Evolutionary conservation across 2,888 invertebrate species (phyloP).

Genomic region (Protophormia terraenovae): DNA sequence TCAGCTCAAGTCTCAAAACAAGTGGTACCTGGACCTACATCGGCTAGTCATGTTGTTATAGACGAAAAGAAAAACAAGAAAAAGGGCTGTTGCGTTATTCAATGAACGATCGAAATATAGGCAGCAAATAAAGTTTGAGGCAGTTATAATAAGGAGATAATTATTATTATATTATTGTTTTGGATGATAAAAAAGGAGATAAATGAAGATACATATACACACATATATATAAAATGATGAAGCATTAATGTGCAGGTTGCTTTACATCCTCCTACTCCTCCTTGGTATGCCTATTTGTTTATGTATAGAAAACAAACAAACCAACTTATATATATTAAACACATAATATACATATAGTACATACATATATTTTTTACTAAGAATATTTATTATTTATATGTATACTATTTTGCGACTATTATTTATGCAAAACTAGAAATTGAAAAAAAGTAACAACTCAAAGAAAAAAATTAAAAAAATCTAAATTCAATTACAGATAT

Average conservation of each 20-base stretch:
- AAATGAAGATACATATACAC: slow-evolving; percentile 29
- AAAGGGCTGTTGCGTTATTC: slow-evolving; percentile 96
- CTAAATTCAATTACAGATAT: slow-evolving; percentile 9
- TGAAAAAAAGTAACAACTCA: slow-evolving; percentile 34
- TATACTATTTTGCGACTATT: slow-evolving; percentile 58
- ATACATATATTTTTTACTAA: slow-evolving; percentile 65
- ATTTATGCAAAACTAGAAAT: slow-evolving; percentile 45
- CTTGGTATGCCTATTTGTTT: slow-evolving; percentile 64
- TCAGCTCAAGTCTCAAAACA: slow-evolving; percentile 81
- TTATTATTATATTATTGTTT: slow-evolving; percentile 54
- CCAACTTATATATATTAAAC: slow-evolving; percentile 55
- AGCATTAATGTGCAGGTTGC: slow-evolving; percentile 34
- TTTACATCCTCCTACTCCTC: slow-evolving; percentile 34
- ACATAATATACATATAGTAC: slow-evolving; percentile 51
- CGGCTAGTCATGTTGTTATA: slow-evolving; percentile 93
- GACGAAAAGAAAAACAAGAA: slow-evolving; percentile 95
- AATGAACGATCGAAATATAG: slow-evolving; percentile 83
- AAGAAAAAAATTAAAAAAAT: neutral
- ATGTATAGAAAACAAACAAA: slow-evolving; percentile 57
- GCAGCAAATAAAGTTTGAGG: slow-evolving; percentile 45
- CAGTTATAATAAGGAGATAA: slow-evolving; percentile 46
- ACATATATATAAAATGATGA: slow-evolving; percentile 2
- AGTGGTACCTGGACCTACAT: slow-evolving; percentile 89
- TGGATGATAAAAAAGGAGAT: slow-evolving; percentile 16
- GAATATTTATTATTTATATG: slow-evolving; percentile 67